Evolutionary conservation across 2,797 vertebrate genomes (phyloP), one percentile per base, ranked within the genome.

Genomic region (Masticophis lateralis): DNA sequence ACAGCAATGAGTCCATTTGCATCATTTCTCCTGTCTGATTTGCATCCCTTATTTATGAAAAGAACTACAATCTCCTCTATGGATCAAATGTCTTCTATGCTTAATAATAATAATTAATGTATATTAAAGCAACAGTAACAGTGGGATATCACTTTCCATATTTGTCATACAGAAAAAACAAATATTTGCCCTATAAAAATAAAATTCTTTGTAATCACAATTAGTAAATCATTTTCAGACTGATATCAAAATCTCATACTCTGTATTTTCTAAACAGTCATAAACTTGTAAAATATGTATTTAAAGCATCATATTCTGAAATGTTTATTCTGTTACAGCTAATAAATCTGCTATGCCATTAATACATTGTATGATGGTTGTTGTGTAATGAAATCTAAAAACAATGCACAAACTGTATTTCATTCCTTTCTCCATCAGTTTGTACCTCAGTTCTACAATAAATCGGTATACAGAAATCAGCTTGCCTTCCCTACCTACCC

Each of bases 381-480:
- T 79, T 28, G 6, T 79, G 28, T 79, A 22, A 47, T 56, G 51
- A 53, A 83, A 55, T 63, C 2, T 59, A 79, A 22, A 0, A 0
- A 53, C 37, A 28, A 95, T 12, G 91, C 74, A 88, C 56, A 92
- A 88, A 74, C 74, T 94, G 95, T 51, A 56, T 93, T 90, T 89
- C 63, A 53, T 66, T 93, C 90, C 79, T 86, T 91, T 66, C 43
- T 13, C 2, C 92, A 95, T 91, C 91, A 63, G 0, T 89, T 95
- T 93, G 63, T 93, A n/a, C 61, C 63, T 32, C 0, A 7, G 56
- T 0, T 92, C 47, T 32, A 96, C 51, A n/a, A 27, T 88, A 92
- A 94, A 92, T 69, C 60, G 53, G 94, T 94, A 55, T 91, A 59
- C 22, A 93, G n/a, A 87, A 91, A 60, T 91, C 53, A 89, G 59